Evolutionary conservation across 2,113 vertebrate species (phyloP).

Genomic region (Trachemys scripta): DNA sequence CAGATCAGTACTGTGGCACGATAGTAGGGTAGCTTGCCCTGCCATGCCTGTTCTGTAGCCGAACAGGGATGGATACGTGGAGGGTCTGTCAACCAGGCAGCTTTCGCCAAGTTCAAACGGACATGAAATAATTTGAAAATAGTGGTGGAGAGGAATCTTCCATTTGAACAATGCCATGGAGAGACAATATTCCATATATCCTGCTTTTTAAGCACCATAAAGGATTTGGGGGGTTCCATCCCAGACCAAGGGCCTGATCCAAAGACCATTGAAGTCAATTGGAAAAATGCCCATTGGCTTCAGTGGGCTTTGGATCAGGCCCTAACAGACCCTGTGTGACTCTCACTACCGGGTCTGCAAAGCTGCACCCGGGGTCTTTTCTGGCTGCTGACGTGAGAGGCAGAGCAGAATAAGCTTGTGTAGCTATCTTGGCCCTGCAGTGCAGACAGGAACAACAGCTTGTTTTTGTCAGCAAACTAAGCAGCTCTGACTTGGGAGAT

Average conservation of each 20-base stretch:
- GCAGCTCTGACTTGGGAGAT: neutral
- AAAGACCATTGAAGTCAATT: neutral
- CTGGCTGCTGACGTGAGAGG: neutral
- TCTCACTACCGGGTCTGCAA: fast-evolving
- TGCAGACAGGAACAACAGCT: neutral
- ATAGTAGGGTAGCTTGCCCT: neutral
- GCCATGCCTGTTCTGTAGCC: neutral
- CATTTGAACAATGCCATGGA: neutral
- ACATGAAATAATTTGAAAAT: neutral
- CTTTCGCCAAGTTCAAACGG: neutral
- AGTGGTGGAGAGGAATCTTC: neutral
- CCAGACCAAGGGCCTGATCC: neutral
- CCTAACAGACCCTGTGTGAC: fast-evolving
- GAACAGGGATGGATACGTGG: neutral
- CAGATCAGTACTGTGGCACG: neutral
- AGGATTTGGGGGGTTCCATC: neutral
- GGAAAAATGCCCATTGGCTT: neutral
- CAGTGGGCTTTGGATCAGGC: neutral
- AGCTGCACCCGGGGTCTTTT: neutral
- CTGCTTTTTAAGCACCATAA: neutral
- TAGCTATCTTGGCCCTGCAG: neutral
- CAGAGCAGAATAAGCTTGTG: neutral
- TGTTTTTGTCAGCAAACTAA: neutral
- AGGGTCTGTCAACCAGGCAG: neutral
- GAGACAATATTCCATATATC: neutral